Conservation (phyloP, 1,140 invertebrate genomes). For the Phenacoccus solenopsis region DNA sequence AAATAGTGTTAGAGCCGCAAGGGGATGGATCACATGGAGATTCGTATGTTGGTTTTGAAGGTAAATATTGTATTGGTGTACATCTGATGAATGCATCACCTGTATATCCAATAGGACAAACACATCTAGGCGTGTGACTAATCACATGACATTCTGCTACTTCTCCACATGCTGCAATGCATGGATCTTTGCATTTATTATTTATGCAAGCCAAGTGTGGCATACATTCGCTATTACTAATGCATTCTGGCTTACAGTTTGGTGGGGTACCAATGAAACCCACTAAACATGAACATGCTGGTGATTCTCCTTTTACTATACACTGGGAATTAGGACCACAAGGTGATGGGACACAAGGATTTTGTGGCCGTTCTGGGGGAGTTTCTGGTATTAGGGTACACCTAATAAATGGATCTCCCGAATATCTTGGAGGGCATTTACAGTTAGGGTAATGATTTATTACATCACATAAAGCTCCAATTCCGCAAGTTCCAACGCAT, state of each 20-base stretch:
- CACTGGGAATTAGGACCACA: conserved; percentile 54
- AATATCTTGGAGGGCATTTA: conserved; percentile 32
- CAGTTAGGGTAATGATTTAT: conserved; percentile 49
- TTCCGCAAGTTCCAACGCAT: conserved; percentile 47
- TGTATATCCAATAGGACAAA: conserved; percentile 47
- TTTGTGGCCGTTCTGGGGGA: conserved; percentile 27
- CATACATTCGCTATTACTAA: conserved; percentile 41
- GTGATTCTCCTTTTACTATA: conserved; percentile 39
- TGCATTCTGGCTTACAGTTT: conserved; percentile 42
- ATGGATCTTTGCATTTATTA: conserved; percentile 44
- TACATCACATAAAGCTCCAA: conserved; percentile 37
- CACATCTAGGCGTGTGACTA: conserved; percentile 50
- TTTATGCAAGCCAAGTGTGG: conserved; percentile 41
- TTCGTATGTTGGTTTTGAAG: conserved; percentile 26
- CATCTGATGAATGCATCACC: conserved; percentile 64
- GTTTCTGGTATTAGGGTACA: conserved; percentile 26
- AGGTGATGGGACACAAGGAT: conserved; percentile 42
- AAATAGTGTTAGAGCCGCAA: conserved; percentile 59
- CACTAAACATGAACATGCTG: conserved; percentile 43
- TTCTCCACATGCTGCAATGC: conserved; percentile 41
- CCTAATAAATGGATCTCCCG: conserved; percentile 32
- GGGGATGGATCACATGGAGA: conserved; percentile 54
- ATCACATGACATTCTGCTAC: conserved; percentile 52
- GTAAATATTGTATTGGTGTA: conserved; percentile 33
- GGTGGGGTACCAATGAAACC: conserved; percentile 37